phyloP scores from a whole-genome alignment of 2,888 invertebrate species.

The Liodrosophila aerea region DNA sequence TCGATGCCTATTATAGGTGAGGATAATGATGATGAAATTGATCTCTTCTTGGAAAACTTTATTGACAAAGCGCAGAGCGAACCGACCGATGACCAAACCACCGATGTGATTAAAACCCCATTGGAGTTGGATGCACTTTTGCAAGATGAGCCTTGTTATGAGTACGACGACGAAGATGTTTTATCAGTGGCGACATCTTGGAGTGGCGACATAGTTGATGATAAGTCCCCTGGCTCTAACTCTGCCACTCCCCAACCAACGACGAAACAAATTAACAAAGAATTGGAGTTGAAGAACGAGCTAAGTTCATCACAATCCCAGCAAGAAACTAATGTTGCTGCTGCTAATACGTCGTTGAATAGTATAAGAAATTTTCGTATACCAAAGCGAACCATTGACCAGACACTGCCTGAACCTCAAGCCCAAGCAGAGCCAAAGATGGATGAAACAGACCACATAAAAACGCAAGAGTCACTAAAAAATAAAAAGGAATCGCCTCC shows the following conservation, averaged over 20 bases:
- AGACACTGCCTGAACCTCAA: background rate
- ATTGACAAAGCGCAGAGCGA: slow-evolving; percentile 21
- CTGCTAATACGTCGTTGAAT: background rate
- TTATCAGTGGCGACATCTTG: slow-evolving; percentile 54
- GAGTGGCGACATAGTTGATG: slow-evolving; percentile 38
- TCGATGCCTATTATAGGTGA: background rate
- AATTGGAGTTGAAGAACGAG: too few species aligned
- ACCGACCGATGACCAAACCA: slow-evolving; percentile 1
- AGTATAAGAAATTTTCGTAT: slow-evolving; percentile 7
- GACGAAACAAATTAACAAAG: background rate
- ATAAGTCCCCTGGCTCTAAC: background rate
- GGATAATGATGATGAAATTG: slow-evolving; percentile 6
- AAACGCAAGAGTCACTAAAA: too few species aligned
- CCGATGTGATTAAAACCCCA: slow-evolving; percentile 7
- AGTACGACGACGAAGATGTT: slow-evolving; percentile 29
- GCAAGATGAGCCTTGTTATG: slow-evolving; percentile 33
- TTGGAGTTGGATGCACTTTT: slow-evolving; percentile 18
- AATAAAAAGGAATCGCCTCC: too few species aligned
- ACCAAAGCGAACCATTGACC: background rate
- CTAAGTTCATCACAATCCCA: too few species aligned
- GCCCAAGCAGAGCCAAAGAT: background rate
- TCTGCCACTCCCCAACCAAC: too few species aligned
- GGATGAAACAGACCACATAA: too few species aligned
- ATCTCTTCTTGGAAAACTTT: slow-evolving; percentile 16
- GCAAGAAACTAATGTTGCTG: background rate